Evolutionary conservation across 30 jellyfish, hydroid and myxozoan species (phyloP), one percentile per base, ranked within the genome.

Genomic region (Catostylus mosaicus): DNA sequence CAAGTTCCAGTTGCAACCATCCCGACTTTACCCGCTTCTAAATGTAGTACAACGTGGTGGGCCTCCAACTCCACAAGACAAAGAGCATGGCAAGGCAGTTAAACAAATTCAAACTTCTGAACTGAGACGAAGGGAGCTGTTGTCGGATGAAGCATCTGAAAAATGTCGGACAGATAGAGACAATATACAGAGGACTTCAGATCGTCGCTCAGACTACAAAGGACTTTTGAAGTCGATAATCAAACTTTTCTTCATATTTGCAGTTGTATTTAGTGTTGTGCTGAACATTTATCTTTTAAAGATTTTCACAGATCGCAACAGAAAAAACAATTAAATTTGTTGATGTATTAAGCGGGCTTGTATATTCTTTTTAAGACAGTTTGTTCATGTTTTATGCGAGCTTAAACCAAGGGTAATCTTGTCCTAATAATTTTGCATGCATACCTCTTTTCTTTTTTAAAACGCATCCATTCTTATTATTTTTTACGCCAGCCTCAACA

Each of bases 1-100:
- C 23, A 52, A 22, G 63, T 75, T 75, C 26, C 75, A 52, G 67
- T 31, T 75, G 60, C 75, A 50, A 48, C 86, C 86, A 31, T 24
- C 86, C n/a, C 54, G 60, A 56, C 77, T 75, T 12, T 31, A 16
- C 67, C 67, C 67, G 24, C 18, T 3, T 10, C 27, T n/a, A 52
- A 24, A n/a, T 52, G 19, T 26, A 3, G 27, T 52, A 6, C 67
- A 20, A 52, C 27, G 30, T 26, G 19, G 19, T 10, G 30, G 19
- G 27, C 67, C 67, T 4, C 6, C 67, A 20, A 4, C 30, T 3
- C 18, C 27, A 16, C 7, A 52, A 3, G 67, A 52, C 27, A n/a
- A 20, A 52, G 30, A 16, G 67, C 27, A 7, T 16, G 7, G 19
- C 7, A 7, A 16, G 27, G 27, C 19, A 3, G 19, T 3, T 20